These are phyloP conservation scores for Gymnobelideus leadbeateri DNA, from an alignment of 2,113 vertebrate species.

Conservation along the genomic window DNA sequence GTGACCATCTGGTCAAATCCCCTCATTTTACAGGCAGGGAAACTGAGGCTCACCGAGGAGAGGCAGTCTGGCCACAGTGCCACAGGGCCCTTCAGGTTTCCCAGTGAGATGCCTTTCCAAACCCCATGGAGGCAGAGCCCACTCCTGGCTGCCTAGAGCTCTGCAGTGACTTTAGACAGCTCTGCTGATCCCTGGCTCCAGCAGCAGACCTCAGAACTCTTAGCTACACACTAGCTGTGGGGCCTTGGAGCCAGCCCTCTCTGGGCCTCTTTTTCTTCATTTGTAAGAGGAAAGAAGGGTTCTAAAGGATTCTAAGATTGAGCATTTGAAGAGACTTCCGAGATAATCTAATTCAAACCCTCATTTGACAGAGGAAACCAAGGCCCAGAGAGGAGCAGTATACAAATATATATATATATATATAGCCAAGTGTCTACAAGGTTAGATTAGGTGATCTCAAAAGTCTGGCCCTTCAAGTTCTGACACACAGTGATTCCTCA, in stretches of 20 bases:
- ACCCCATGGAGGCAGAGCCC: neutral
- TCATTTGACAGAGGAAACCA: neutral
- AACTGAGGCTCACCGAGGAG: constrained; percentile 43
- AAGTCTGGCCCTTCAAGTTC: neutral
- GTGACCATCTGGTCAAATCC: neutral
- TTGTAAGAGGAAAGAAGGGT: neutral
- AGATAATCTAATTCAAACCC: neutral
- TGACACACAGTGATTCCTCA: neutral
- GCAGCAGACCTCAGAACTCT: rapidly evolving
- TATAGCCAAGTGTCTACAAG: neutral
- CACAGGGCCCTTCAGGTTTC: too few relatives aligned
- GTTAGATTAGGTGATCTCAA: neutral
- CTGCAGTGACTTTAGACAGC: neutral
- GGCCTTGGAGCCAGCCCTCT: neutral
- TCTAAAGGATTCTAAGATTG: neutral
- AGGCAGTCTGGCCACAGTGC: constrained; percentile 8
- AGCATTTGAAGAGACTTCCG: neutral
- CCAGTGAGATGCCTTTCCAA: too few relatives aligned
- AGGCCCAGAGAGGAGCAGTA: neutral
- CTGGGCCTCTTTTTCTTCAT: neutral
- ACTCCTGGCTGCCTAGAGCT: neutral
- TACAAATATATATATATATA: neutral
- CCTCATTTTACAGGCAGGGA: constrained; percentile 64
- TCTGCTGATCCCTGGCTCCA: neutral
- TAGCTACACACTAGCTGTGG: neutral